Evolutionary conservation across 2,113 vertebrate species (phyloP), one percentile per base, ranked within the genome.

Genomic region (Corydoras sp.): DNA sequence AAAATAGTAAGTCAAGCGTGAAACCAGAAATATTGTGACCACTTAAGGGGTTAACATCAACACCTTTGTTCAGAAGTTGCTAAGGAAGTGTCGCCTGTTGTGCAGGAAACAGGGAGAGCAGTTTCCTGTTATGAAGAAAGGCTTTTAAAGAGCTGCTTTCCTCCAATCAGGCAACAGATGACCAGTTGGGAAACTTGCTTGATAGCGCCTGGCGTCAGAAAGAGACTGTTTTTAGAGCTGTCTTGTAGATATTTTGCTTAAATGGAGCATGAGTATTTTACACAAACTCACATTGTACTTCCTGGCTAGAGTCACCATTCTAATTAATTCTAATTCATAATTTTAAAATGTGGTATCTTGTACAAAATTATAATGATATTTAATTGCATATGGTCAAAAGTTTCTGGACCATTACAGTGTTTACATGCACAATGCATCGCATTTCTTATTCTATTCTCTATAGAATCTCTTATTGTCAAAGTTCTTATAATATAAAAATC

Each of bases 121-220:
- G 88, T 90, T 98, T 98, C 96, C 95, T 98, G 95, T 98, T 98
- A 95, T 97, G 94, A 92, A 94, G 90, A 89, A 92, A 89, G 88
- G 83, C 88, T 90, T 89, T 87, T 89, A 85, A 90, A 93, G 91
- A 86, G 83, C 87, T 88, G 81, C 87, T 94, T 93, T 93, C 91
- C 91, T 94, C 92, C 92, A 93, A 89, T 93, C 91, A 79, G 88
- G 86, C 90, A 85, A 88, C 89, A 90, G 87, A 91, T 86, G 88
- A 90, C 80, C 81, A 81, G 83, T 81, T 92, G 93, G 95, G 94
- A 98, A 97, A 88, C 85, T 62, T 54, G 76, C 88, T 87, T 82
- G 89, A 87, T 76, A 88, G 88, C 85, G 85, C 74, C 79, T 53
- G 58, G 62, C 84, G 82, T 89, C 81, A 77, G 76, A 69, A 63